Evolutionary conservation across 2,888 invertebrate genomes (phyloP).

Genomic region (Cataglyphis livida): DNA sequence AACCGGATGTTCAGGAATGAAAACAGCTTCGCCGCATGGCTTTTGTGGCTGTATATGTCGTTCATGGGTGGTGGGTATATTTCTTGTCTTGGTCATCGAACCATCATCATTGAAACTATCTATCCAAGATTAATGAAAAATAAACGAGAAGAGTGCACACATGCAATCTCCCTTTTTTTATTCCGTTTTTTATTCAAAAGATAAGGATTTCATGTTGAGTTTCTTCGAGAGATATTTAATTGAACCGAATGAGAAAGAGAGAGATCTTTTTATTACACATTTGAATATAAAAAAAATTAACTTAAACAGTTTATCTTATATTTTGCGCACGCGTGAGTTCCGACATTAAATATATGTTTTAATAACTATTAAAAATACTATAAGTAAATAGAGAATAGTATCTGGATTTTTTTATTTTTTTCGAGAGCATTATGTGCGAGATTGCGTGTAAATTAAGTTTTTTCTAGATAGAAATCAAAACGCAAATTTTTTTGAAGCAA

Average conservation of each 20-base stretch:
- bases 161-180: neutral
- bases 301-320: neutral
- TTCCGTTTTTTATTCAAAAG: neutral
- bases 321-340: no score
- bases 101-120: neutral
- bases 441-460: neutral
- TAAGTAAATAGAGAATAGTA: neutral
- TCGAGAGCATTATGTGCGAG: neutral
- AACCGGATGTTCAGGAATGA: conserved; percentile 75
- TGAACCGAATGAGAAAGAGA: neutral
- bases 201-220: neutral
- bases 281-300: neutral
- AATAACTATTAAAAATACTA: neutral
- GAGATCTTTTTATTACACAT: neutral
- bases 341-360: neutral
- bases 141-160: neutral
- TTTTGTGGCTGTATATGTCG: conserved; percentile 46
- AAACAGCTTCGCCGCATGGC: conserved; percentile 56
- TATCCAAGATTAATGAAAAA: conserved; percentile 12
- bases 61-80: neutral
- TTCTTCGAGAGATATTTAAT: neutral
- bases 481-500: neutral
- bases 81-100: conserved; percentile 9
- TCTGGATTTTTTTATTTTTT: neutral
- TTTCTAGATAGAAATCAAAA: neutral